These are phyloP conservation scores for Cinara cedri DNA, from an alignment of 2,888 invertebrate genomes.

Conservation along the genomic window DNA sequence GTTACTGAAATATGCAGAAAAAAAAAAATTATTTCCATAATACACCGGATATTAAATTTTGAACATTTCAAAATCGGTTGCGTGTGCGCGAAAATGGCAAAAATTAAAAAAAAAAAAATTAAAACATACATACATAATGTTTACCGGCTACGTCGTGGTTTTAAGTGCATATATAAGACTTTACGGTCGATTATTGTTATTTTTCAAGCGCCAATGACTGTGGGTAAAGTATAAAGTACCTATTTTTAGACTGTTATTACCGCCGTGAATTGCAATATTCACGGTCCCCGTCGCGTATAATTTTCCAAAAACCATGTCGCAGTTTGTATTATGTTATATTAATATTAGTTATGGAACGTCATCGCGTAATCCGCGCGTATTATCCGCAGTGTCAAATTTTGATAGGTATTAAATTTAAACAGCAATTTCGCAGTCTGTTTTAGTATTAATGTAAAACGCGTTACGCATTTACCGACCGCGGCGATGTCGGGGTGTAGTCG, in stretches of 20 bases:
- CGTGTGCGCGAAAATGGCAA: no score
- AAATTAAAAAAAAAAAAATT: no score
- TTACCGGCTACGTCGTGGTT: no score
- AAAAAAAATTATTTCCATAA: no score
- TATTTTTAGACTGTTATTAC: not conserved
- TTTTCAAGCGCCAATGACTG: no score
- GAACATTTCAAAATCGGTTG: no score
- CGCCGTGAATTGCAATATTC: not conserved
- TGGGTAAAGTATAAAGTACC: no score
- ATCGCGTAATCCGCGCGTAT: not conserved
- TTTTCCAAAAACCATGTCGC: not conserved
- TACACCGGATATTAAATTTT: no score
- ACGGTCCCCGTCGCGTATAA: not conserved
- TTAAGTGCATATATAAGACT: no score
- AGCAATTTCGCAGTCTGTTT: not conserved
- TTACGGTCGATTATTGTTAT: no score
- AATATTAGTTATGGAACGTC: not conserved
- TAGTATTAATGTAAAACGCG: not conserved
- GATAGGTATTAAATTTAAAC: constrained; percentile 3
- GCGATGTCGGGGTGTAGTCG: not conserved
- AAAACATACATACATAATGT: no score
- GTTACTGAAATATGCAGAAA: no score
- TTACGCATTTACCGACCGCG: not conserved
- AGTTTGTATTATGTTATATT: not conserved
- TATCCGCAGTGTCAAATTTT: not conserved